Evolutionary conservation across 2,888 invertebrate species (phyloP).

Genomic region (Tineola bisselliella): DNA sequence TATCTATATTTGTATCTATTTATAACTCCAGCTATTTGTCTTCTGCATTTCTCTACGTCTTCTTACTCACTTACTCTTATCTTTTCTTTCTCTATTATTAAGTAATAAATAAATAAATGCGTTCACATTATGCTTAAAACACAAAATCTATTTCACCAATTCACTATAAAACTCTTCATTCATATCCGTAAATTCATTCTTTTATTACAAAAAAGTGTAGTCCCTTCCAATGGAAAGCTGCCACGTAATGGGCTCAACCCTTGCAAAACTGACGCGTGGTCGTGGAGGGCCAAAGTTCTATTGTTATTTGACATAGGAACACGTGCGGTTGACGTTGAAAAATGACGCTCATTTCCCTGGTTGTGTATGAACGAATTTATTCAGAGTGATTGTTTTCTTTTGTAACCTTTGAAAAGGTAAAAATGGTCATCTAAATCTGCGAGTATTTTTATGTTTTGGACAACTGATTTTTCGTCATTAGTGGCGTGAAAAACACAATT

Average conservation of each 20-base stretch:
- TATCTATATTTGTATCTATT: too few relatives aligned
- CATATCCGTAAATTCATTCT: neutral
- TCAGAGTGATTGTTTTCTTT: neutral
- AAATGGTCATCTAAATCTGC: too few relatives aligned
- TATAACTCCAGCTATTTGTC: too few relatives aligned
- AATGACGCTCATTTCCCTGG: neutral
- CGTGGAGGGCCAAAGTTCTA: neutral
- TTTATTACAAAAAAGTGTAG: neutral
- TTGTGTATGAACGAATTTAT: neutral
- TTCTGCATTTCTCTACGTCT: too few relatives aligned
- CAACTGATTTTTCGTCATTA: too few relatives aligned
- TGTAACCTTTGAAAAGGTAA: neutral
- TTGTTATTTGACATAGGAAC: constrained; percentile 4
- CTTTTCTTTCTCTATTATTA: too few relatives aligned
- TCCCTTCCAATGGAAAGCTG: neutral
- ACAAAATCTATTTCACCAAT: neutral
- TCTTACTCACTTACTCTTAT: too few relatives aligned
- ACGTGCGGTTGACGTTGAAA: constrained; percentile 10
- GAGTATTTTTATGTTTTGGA: too few relatives aligned
- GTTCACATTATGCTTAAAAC: too few relatives aligned
- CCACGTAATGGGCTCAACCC: neutral
- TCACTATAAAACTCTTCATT: neutral
- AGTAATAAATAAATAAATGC: too few relatives aligned
- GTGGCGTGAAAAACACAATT: too few relatives aligned
- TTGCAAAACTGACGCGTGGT: neutral